A percentile compares a stretch with the other conserved stretches of the same genome.
These are phyloP conservation scores for Dendrophyllia cribrosa DNA, from an alignment of 64 coral and sea anemone genomes.

Conservation along the genomic window DNA sequence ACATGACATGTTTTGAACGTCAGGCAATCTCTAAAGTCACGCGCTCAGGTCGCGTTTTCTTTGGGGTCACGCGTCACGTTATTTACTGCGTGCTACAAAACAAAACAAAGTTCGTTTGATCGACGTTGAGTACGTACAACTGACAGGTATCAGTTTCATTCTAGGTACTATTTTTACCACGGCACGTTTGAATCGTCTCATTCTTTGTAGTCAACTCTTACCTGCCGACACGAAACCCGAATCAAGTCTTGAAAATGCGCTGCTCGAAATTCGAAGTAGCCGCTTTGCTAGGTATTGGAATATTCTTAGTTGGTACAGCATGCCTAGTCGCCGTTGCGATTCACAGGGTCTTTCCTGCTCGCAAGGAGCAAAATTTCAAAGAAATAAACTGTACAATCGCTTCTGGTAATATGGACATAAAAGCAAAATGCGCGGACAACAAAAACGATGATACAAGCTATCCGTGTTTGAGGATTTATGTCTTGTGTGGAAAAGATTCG, in stretches of 20 bases:
- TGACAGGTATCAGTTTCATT: too few relatives aligned
- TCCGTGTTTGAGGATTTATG: constrained; percentile 35
- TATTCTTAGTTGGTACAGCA: background rate
- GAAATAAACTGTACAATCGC: constrained; percentile 35
- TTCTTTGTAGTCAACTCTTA: too few relatives aligned
- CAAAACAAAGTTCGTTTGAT: too few relatives aligned
- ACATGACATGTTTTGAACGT: too few relatives aligned
- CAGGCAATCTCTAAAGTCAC: too few relatives aligned
- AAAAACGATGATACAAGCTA: background rate
- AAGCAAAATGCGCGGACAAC: constrained; percentile 9
- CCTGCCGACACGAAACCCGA: too few relatives aligned
- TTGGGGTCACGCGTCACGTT: too few relatives aligned
- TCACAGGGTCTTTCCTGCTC: background rate
- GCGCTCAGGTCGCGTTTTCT: too few relatives aligned
- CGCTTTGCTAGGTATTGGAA: constrained; percentile 1
- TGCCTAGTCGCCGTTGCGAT: background rate
- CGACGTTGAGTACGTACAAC: too few relatives aligned
- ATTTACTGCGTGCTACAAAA: too few relatives aligned
- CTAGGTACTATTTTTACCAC: too few relatives aligned
- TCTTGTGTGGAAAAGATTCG: constrained; percentile 22
- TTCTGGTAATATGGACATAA: constrained; percentile 9
- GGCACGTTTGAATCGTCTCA: too few relatives aligned
- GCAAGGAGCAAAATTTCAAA: constrained; percentile 36
- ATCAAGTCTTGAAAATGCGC: background rate
- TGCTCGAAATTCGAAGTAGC: background rate